These are phyloP conservation scores for Amphimedon queenslandica DNA, from an alignment of 37 sponge, comb jelly and placozoan species.

Conservation along the genomic window DNA sequence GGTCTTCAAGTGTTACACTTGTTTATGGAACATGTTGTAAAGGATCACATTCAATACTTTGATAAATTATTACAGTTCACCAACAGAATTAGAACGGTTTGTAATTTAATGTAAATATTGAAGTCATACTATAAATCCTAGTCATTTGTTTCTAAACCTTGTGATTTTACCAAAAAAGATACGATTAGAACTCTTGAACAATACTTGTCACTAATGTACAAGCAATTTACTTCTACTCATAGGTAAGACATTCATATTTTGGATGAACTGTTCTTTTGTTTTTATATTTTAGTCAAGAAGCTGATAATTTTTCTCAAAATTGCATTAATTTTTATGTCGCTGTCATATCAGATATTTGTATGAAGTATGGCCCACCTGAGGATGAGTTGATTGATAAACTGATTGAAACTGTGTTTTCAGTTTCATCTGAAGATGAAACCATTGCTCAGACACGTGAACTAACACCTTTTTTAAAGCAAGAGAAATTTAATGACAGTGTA, in stretches of 20 bases:
- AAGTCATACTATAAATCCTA: background rate
- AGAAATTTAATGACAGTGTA: conserved; percentile 25
- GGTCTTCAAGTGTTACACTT: background rate
- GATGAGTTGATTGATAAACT: conserved; percentile 43
- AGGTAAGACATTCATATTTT: background rate
- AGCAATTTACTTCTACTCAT: background rate
- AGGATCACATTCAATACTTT: background rate
- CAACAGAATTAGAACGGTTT: background rate
- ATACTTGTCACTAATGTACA: background rate
- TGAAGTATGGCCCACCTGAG: conserved; percentile 39
- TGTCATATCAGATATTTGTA: conserved; percentile 45
- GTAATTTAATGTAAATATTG: background rate
- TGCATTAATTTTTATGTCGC: conserved; percentile 46
- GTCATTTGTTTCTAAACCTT: background rate
- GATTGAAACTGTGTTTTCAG: conserved; percentile 38
- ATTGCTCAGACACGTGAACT: conserved; percentile 25
- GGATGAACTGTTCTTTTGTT: background rate
- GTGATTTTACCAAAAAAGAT: background rate
- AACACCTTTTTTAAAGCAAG: conserved; percentile 27
- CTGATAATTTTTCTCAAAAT: background rate
- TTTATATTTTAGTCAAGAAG: background rate
- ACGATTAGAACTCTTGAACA: background rate
- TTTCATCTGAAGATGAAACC: background rate
- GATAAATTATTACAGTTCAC: background rate
- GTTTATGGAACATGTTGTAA: conserved; percentile 5